Evolutionary conservation across 1,140 invertebrate genomes (phyloP).

Genomic region (Zaprionus vittiger): DNA sequence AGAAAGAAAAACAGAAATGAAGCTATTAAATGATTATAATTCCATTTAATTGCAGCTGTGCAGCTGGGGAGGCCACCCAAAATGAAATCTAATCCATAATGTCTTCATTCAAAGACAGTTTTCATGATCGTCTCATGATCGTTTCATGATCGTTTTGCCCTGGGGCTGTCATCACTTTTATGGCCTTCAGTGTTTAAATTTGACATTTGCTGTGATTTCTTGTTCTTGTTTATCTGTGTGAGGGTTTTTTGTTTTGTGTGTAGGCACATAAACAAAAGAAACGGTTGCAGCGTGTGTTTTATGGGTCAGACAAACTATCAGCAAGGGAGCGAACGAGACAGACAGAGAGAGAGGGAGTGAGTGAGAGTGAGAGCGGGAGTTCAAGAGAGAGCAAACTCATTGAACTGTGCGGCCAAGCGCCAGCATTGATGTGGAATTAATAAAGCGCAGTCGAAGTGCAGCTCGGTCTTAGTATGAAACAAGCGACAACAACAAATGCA

Average conservation of each 20-base stretch:
- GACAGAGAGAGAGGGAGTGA: not conserved
- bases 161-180: constrained; percentile 40
- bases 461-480: constrained; percentile 62
- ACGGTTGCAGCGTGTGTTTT: constrained; percentile 47
- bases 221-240: constrained; percentile 4
- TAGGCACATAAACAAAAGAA: constrained; percentile 58
- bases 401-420: constrained; percentile 61
- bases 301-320: constrained; percentile 39
- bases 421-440: constrained; percentile 77
- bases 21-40: constrained; percentile 1
- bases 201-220: constrained; percentile 43
- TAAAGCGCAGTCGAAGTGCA: constrained; percentile 58
- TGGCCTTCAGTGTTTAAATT: constrained; percentile 47
- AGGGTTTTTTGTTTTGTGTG: constrained; percentile 25
- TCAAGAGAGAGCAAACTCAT: constrained; percentile 36
- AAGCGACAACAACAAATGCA: constrained; percentile 37
- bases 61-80: constrained; percentile 9
- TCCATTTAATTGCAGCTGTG: not conserved
- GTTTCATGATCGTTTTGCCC: constrained; percentile 2
- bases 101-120: constrained; percentile 12
- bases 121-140: constrained; percentile 12
- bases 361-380: not conserved
- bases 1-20: not conserved
- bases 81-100: constrained; percentile 35
- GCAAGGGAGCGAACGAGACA: not conserved